Conservation (phyloP, 2,888 invertebrate species). For the Belgica antarctica region DNA sequence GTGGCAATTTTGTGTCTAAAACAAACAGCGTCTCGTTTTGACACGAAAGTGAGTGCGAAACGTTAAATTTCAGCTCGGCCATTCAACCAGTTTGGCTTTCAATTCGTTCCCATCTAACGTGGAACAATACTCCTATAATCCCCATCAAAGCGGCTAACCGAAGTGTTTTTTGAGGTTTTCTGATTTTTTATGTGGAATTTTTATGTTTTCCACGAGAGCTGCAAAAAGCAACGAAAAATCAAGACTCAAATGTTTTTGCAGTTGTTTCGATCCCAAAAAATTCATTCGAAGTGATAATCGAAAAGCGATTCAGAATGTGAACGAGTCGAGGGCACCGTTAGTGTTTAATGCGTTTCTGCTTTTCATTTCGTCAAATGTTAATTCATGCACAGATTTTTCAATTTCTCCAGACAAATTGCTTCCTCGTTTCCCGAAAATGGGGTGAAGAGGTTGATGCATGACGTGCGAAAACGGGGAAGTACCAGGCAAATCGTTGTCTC, state of each 20-base stretch:
- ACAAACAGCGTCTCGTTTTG: background rate
- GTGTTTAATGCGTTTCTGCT: background rate
- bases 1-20: too few species aligned
- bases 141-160: slow-evolving; percentile 3
- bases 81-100: slow-evolving; percentile 7
- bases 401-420: background rate
- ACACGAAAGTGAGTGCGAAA: background rate
- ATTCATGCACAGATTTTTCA: background rate
- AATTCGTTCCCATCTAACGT: background rate
- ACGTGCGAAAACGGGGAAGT: background rate
- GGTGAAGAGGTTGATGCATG: background rate
- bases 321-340: background rate
- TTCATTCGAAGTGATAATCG: slow-evolving; percentile 7
- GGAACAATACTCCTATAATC: background rate
- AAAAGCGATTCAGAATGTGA: slow-evolving; percentile 7
- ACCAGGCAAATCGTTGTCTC: background rate
- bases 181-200: background rate
- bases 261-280: background rate
- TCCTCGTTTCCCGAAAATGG: background rate
- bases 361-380: background rate
- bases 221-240: background rate
- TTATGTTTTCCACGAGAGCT: too few species aligned
- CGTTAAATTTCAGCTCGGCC: too few species aligned
- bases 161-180: background rate
- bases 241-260: background rate